These are phyloP conservation scores for Endomychus coccineus DNA, from an alignment of 2,888 invertebrate species.

Conservation along the genomic window DNA sequence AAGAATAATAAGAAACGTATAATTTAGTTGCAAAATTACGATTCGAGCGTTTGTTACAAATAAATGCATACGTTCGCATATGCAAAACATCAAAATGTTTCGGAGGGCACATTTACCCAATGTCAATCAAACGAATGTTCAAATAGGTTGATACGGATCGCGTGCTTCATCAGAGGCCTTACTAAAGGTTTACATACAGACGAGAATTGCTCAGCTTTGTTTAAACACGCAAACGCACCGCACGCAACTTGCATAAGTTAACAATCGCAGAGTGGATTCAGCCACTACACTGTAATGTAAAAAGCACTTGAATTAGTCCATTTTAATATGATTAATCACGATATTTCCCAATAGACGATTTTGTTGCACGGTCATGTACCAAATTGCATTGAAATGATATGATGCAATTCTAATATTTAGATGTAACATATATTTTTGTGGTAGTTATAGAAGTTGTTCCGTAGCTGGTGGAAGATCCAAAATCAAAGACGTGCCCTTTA, in stretches of 20 bases:
- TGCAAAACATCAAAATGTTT: conserved; percentile 38
- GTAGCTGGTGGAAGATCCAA: too few relatives aligned
- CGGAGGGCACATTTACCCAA: conserved; percentile 38
- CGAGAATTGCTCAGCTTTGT: conserved; percentile 29
- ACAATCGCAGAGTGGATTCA: conserved; percentile 32
- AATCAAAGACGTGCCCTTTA: too few relatives aligned
- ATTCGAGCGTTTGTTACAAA: too few relatives aligned
- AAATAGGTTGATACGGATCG: conserved; percentile 38
- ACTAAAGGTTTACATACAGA: conserved; percentile 32
- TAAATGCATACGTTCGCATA: conserved; percentile 22
- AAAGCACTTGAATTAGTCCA: conserved; percentile 24
- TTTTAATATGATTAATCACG: conserved; percentile 31
- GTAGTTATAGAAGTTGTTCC: too few relatives aligned
- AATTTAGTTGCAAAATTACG: too few relatives aligned
- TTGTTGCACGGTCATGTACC: conserved; percentile 13
- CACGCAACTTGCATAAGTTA: conserved; percentile 43
- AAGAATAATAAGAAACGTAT: too few relatives aligned
- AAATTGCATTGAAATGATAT: too few relatives aligned
- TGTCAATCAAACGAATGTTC: conserved; percentile 41
- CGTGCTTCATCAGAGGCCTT: conserved; percentile 36
- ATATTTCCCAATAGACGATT: conserved; percentile 22
- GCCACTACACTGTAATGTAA: conserved; percentile 26
- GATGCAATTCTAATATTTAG: too few relatives aligned
- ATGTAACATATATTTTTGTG: too few relatives aligned
- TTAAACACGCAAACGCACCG: conserved; percentile 39